Base-by-base conservation (phyloP, 2,888 invertebrate genomes). In the Polymixis flavicincta region DNA sequence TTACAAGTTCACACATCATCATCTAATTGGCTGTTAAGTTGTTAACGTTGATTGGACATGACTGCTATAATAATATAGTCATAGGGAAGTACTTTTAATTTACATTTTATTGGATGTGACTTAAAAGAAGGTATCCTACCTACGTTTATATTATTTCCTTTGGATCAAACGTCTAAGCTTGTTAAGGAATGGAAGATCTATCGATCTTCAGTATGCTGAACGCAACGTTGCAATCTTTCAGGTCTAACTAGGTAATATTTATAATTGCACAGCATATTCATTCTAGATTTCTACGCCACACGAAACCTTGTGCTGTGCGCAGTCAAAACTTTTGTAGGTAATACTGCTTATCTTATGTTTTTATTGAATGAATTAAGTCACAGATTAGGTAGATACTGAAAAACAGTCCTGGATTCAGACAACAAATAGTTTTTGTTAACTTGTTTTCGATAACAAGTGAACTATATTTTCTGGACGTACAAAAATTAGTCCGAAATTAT, bases 31-130 rank as follows among this genome's bases (percentile, higher is more conserved):
- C 25, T 42, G 57, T 68, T 54, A 59, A 65, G 63, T 76, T 54
- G 57, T 68, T 32, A 74, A 37, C 28, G 32, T 25, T 80, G 74
- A 78, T 78, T 78, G 81, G 55, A 76, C 54, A 81, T 60, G 42
- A 65, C 59, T 48, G 22, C 25, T 76, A 11, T 57, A 57, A 59
- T 25, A 76, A 64, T 42, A 28, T 28, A 28, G 37, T 25, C 54
- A 48, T 64, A 55, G 54, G 57, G 64, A 59, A 67, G 52, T 63
- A 48, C 54, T 37, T 37, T 37, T 17, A 48, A 54, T n/a, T 55
- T 25, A 25, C 32, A 52, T 14, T 50, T 45, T 52, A 8, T 22
- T 55, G n/a, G 48, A 42, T 66, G 11, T 50, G 17, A 42, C 25
- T 72, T 54, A 25, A 28, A 50, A 48, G 2, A 22, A n/a, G 7